A percentile compares a stretch with the other conserved stretches of the same genome.
These are phyloP conservation scores for Barbus barbus DNA, from an alignment of 2,113 vertebrate species.

Conservation along the genomic window DNA sequence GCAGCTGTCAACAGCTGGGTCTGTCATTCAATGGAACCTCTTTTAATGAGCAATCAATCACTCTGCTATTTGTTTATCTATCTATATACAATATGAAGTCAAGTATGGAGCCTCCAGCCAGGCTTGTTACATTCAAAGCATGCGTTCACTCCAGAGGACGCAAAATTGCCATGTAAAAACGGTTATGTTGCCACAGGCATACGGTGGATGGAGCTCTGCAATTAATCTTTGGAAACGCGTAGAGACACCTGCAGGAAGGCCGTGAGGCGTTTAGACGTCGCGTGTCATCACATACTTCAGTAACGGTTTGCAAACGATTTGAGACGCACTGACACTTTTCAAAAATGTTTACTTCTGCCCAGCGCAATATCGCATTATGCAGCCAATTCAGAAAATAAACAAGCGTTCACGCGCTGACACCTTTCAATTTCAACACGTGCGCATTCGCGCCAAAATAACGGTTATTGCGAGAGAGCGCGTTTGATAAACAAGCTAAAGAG, in stretches of 20 bases:
- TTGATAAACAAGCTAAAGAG: neutral
- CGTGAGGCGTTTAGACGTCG: constrained; percentile 58
- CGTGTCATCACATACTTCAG: constrained; percentile 70
- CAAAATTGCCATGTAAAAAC: neutral
- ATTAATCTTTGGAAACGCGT: constrained; percentile 45
- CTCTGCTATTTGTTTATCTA: constrained; percentile 51
- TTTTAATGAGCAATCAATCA: constrained; percentile 56
- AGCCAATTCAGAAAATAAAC: constrained; percentile 6
- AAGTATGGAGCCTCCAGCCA: constrained; percentile 36
- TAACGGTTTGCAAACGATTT: constrained; percentile 59
- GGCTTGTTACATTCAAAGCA: constrained; percentile 20
- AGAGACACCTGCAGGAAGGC: constrained; percentile 61
- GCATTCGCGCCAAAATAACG: neutral
- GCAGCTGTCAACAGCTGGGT: constrained; percentile 61
- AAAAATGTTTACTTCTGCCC: neutral
- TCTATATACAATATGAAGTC: constrained; percentile 44
- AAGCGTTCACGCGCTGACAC: neutral
- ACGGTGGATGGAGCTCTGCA: neutral
- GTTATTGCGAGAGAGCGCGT: neutral
- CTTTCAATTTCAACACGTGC: neutral
- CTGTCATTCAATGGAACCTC: constrained; percentile 60
- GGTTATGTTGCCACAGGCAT: neutral
- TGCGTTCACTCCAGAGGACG: neutral
- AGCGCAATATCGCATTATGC: neutral
- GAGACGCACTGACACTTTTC: constrained; percentile 5